Conservation (phyloP, 64 coral and sea anemone genomes). For the Montipora sp. region DNA sequence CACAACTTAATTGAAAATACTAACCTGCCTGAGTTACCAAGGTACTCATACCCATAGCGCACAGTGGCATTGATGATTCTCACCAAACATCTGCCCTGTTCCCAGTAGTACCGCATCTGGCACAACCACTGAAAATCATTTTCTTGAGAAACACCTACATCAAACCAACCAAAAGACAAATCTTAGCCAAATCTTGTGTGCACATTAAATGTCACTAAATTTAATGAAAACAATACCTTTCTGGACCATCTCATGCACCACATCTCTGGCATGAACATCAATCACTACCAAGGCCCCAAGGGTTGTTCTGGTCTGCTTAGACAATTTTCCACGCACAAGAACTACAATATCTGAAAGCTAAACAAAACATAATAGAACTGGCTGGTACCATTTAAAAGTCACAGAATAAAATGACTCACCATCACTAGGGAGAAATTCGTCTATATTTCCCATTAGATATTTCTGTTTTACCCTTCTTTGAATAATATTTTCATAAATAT, state of each 20-base stretch:
- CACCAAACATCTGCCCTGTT: slow-evolving; percentile 91
- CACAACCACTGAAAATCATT: slow-evolving; percentile 99
- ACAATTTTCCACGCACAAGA: slow-evolving; percentile 96
- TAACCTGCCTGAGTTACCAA: slow-evolving; percentile 98
- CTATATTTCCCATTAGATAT: too few species aligned
- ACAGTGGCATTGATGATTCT: slow-evolving; percentile 97
- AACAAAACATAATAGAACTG: neutral
- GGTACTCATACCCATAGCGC: slow-evolving; percentile 96
- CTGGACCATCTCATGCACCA: slow-evolving; percentile 86
- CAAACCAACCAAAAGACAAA: neutral
- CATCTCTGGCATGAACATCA: slow-evolving; percentile 99
- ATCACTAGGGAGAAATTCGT: too few species aligned
- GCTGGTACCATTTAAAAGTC: too few species aligned
- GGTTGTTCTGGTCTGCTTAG: slow-evolving; percentile 93
- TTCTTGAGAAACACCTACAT: slow-evolving; percentile 89
- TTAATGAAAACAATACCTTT: slow-evolving; percentile 65
- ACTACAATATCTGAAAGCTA: slow-evolving; percentile 93
- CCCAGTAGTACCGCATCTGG: slow-evolving; percentile 99
- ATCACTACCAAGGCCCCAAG: slow-evolving; percentile 96
- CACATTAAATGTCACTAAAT: neutral
- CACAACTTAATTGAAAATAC: neutral
- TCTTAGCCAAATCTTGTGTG: neutral
- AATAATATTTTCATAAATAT: too few species aligned
- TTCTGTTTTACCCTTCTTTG: too few species aligned
- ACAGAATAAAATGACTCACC: too few species aligned